Evolutionary conservation across 1,140 invertebrate species (phyloP).

Genomic region (Scaptomyza montana): DNA sequence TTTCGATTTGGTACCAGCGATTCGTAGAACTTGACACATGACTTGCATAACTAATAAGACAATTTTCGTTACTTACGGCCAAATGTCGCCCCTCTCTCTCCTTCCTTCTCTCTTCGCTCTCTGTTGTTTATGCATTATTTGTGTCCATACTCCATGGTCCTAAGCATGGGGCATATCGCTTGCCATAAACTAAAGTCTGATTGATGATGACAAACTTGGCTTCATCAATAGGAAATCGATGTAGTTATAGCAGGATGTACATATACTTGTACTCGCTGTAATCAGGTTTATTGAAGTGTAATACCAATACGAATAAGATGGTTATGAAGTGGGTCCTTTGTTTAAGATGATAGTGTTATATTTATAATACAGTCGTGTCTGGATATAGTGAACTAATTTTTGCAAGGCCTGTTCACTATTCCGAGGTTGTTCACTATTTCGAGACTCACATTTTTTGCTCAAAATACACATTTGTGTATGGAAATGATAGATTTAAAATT

Average conservation of each 20-base stretch:
- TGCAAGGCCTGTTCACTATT: too few species aligned
- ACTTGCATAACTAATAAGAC: conserved; percentile 75
- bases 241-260: conserved; percentile 8
- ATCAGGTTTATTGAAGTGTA: conserved; percentile 8
- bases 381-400: too few species aligned
- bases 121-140: not conserved
- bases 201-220: conserved; percentile 49
- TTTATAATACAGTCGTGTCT: too few species aligned
- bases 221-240: conserved; percentile 43
- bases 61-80: conserved; percentile 65
- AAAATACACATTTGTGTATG: too few species aligned
- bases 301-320: conserved; percentile 1
- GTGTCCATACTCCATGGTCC: conserved; percentile 15
- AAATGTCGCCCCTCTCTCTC: conserved; percentile 6
- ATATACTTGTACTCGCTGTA: conserved; percentile 8
- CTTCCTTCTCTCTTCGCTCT: not conserved
- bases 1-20: conserved; percentile 80
- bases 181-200: conserved; percentile 24
- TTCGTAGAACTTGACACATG: conserved; percentile 76
- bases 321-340: too few species aligned
- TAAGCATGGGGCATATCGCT: conserved; percentile 30
- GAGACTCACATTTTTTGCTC: too few species aligned
- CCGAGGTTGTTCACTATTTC: too few species aligned
- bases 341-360: conserved; percentile 5
- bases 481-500: too few species aligned